phyloP scores from a whole-genome alignment of 2,113 vertebrate genomes.

The Dasyurus viverrinus region DNA sequence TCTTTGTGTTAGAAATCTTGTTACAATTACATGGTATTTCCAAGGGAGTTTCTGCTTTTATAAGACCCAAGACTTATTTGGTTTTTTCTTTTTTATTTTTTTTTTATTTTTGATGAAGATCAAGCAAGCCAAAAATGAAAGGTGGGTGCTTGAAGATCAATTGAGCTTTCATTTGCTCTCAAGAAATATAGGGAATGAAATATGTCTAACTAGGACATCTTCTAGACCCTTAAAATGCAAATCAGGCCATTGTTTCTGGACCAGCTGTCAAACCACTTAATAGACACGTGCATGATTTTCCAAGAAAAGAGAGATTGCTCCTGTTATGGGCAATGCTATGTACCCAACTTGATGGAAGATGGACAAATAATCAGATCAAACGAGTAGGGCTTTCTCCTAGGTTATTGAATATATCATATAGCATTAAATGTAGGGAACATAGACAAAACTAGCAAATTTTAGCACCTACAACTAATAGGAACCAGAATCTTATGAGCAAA shows the following conservation, averaged over 20 bases:
- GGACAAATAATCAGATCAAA: background rate
- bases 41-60: background rate
- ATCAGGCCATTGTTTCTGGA: background rate
- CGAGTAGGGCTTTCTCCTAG: background rate
- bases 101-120: background rate
- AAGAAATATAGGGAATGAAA: background rate
- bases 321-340: background rate
- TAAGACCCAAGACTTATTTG: background rate
- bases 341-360: background rate
- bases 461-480: background rate
- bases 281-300: background rate
- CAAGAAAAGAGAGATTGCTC: background rate
- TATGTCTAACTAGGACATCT: background rate
- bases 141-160: background rate
- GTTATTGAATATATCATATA: background rate
- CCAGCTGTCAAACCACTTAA: background rate
- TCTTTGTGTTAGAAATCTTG: background rate
- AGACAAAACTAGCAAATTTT: background rate
- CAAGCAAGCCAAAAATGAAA: background rate
- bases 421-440: background rate
- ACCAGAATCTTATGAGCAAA: background rate
- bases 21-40: background rate
- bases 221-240: background rate
- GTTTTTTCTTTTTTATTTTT: background rate
- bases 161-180: background rate